phyloP scores from a whole-genome alignment of 2,797 vertebrate species.

The Cossypha polioptera region DNA sequence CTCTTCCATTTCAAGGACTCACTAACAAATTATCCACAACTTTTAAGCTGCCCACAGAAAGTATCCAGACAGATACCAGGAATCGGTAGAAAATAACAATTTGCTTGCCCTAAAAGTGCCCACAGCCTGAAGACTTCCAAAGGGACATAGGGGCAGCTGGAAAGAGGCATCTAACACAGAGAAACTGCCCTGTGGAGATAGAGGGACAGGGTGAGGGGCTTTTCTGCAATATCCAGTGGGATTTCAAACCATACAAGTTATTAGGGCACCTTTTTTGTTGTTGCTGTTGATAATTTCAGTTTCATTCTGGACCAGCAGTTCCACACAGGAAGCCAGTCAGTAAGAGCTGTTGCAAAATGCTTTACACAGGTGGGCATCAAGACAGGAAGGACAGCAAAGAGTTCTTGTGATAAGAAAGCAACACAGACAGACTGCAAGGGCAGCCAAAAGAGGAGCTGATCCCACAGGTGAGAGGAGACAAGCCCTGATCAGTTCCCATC shows the following conservation, averaged over 20 bases:
- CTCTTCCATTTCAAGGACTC: not conserved
- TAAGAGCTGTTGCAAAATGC: not conserved
- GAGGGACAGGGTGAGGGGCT: not conserved
- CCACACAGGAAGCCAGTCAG: not conserved
- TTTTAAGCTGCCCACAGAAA: not conserved
- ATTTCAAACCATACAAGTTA: not conserved
- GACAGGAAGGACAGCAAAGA: not conserved
- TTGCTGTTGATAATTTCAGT: not conserved
- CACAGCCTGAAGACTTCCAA: not conserved
- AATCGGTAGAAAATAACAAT: not conserved
- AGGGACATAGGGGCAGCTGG: rapidly evolving
- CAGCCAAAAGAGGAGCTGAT: not conserved
- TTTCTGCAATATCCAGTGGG: not conserved
- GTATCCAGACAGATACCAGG: not conserved
- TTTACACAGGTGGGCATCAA: not conserved
- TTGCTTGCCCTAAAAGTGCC: not conserved
- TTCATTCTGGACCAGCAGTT: not conserved
- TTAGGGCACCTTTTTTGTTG: rapidly evolving
- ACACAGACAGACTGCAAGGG: not conserved
- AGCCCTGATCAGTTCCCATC: not conserved
- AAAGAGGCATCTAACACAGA: not conserved
- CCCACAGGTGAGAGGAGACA: not conserved
- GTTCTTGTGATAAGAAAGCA: rapidly evolving
- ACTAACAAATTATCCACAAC: not conserved
- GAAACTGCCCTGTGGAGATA: not conserved